Evolutionary conservation across 2,797 vertebrate species (phyloP).

Genomic region (Acomys russatus): DNA sequence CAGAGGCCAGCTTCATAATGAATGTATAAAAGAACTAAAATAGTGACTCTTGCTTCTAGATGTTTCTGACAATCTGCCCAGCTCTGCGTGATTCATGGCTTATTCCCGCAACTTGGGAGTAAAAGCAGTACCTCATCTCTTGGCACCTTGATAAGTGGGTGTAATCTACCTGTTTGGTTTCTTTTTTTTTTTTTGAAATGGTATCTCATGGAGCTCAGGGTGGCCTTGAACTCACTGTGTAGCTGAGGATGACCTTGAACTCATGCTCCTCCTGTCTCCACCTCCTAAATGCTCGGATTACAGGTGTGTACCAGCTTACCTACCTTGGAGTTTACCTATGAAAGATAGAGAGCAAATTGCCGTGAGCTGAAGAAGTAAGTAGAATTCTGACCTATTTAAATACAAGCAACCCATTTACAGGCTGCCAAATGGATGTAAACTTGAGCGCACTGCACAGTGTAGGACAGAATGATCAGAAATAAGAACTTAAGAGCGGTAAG

Average conservation of each 20-base stretch:
- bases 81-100: background rate
- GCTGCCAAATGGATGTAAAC: background rate
- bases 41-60: background rate
- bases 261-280: background rate
- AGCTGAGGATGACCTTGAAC: background rate
- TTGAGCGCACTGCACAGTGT: background rate
- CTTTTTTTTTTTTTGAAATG: background rate
- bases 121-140: background rate
- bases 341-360: conserved; percentile 8
- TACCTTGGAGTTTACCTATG: conserved; percentile 21
- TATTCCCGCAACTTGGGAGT: background rate
- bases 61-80: background rate
- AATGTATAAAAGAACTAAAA: background rate
- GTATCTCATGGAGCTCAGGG: no score
- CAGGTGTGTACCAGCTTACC: background rate
- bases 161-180: background rate
- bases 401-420: background rate
- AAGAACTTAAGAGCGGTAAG: background rate
- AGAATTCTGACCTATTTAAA: background rate
- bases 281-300: background rate
- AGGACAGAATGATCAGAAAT: conserved; percentile 37
- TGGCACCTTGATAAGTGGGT: no score
- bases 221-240: background rate
- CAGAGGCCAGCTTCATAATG: background rate
- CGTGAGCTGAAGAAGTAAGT: background rate